These are phyloP conservation scores for Himalopsyche japonica DNA, from an alignment of 2,888 invertebrate genomes.

Conservation along the genomic window DNA sequence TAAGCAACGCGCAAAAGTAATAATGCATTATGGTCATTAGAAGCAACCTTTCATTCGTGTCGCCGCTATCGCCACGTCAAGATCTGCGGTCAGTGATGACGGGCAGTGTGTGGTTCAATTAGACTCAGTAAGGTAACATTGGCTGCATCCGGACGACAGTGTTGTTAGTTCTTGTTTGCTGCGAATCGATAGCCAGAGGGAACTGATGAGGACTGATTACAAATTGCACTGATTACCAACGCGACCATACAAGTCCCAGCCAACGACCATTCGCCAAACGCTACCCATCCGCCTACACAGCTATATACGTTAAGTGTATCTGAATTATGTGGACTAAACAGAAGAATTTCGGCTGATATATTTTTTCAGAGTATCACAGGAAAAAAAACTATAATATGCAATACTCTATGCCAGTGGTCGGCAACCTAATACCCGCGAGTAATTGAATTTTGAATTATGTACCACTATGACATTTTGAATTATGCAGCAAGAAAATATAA, in stretches of 20 bases:
- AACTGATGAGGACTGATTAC: constrained; percentile 1
- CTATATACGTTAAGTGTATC: too few species aligned
- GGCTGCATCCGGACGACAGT: background rate
- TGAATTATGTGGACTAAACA: too few species aligned
- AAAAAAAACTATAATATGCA: too few species aligned
- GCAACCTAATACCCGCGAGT: too few species aligned
- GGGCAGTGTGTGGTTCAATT: background rate
- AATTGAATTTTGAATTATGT: too few species aligned
- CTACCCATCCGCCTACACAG: background rate
- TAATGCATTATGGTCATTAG: too few species aligned
- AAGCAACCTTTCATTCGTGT: background rate
- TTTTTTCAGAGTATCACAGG: too few species aligned
- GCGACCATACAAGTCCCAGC: background rate
- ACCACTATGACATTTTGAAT: too few species aligned
- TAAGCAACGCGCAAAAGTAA: too few species aligned
- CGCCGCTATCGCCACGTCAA: background rate
- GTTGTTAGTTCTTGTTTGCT: background rate
- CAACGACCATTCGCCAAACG: background rate
- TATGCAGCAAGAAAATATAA: too few species aligned
- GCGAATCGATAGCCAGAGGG: background rate
- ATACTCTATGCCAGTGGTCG: too few species aligned
- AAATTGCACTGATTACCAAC: constrained; percentile 8
- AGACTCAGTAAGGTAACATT: background rate
- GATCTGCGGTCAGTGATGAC: background rate
- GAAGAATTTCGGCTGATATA: too few species aligned